These are phyloP conservation scores for Selenia dentaria DNA, from an alignment of 2,888 invertebrate species.

Conservation along the genomic window DNA sequence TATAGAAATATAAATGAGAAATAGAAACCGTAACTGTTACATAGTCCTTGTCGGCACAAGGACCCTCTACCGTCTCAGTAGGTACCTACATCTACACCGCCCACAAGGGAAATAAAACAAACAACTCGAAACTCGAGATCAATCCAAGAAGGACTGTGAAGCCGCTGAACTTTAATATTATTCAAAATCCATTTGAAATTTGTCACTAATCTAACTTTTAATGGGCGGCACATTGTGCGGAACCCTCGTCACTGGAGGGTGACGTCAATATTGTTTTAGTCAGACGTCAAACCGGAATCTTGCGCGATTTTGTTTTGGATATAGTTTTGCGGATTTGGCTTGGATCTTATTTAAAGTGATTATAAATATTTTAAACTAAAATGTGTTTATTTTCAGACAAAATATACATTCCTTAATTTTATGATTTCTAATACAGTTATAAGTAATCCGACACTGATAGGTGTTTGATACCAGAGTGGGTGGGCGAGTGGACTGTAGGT, in stretches of 20 bases:
- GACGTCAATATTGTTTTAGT: slow-evolving; percentile 38
- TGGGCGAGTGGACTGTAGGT: too few relatives aligned
- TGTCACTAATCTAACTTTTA: slow-evolving; percentile 56
- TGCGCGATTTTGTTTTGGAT: slow-evolving; percentile 2
- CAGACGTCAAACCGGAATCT: slow-evolving; percentile 37
- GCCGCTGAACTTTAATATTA: slow-evolving; percentile 26
- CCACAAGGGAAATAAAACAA: slow-evolving; percentile 17
- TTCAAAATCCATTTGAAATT: slow-evolving; percentile 48
- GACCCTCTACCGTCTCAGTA: neutral
- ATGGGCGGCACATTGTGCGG: slow-evolving; percentile 36
- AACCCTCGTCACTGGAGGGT: slow-evolving; percentile 46
- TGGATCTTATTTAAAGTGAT: too few relatives aligned
- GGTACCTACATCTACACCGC: neutral
- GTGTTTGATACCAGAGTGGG: too few relatives aligned
- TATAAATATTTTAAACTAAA: too few relatives aligned
- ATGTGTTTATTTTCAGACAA: too few relatives aligned
- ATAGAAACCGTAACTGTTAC: too few relatives aligned
- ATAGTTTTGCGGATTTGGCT: neutral
- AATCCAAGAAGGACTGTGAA: slow-evolving; percentile 5
- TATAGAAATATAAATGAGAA: too few relatives aligned
- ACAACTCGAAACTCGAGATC: slow-evolving; percentile 18
- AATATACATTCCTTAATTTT: too few relatives aligned
- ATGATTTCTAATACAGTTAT: too few relatives aligned
- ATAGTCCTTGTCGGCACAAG: too few relatives aligned
- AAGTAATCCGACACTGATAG: too few relatives aligned